Evolutionary conservation across 2,113 vertebrate species (phyloP).

Genomic region (Lophotis ruficrista): DNA sequence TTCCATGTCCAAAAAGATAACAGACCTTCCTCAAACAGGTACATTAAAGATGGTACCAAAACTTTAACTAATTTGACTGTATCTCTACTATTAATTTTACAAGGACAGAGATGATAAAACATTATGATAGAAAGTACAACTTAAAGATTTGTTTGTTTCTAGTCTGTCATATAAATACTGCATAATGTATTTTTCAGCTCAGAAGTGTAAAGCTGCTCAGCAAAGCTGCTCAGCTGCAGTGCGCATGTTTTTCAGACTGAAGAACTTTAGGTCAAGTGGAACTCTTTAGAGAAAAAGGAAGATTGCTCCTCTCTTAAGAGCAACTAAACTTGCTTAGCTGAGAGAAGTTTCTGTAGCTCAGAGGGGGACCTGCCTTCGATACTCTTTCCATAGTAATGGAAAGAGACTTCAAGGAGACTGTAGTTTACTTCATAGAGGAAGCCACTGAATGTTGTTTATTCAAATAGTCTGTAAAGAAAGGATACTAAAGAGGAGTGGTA

Average conservation of each 20-base stretch:
- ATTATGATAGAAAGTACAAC: background rate
- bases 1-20: background rate
- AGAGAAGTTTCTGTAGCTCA: background rate
- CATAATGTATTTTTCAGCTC: background rate
- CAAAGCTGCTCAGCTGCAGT: background rate
- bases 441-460: background rate
- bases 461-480: background rate
- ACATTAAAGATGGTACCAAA: background rate
- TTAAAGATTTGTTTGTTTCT: background rate
- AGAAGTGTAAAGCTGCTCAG: background rate
- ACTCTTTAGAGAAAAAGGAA: background rate
- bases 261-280: background rate
- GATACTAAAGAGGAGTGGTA: background rate
- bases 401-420: background rate
- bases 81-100: background rate
- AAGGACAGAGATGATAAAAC: background rate
- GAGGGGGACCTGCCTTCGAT: background rate
- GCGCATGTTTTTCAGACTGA: background rate
- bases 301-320: background rate
- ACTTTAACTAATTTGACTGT: background rate
- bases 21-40: background rate
- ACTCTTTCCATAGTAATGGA: background rate
- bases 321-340: background rate
- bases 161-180: background rate
- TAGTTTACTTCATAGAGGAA: background rate